Percentiles rank a stretch among this genome's conserved stretches.
phyloP scores from a whole-genome alignment of 2,888 invertebrate species.

The Pterostichus madidus region DNA sequence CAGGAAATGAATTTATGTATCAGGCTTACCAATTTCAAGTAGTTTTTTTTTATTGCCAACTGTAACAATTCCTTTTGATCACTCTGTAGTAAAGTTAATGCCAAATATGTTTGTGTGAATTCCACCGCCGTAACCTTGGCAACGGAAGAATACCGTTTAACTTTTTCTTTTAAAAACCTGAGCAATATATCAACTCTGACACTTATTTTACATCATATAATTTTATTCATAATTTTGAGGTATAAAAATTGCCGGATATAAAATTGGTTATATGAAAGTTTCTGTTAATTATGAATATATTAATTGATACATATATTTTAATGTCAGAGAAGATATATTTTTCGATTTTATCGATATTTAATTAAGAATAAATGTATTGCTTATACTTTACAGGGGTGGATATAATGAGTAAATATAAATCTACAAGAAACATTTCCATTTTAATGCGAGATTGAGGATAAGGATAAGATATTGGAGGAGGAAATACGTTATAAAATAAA shows the following conservation, averaged over 20 bases:
- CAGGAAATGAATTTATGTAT: too few relatives aligned
- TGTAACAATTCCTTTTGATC: too few relatives aligned
- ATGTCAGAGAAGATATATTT: constrained; percentile 28
- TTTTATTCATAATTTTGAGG: constrained; percentile 10
- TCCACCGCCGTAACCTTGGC: too few relatives aligned
- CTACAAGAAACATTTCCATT: background rate
- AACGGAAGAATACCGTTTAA: background rate
- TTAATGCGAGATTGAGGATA: background rate
- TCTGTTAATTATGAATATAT: constrained; percentile 38
- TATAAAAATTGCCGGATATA: constrained; percentile 7
- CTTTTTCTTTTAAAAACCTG: background rate
- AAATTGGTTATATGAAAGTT: constrained; percentile 40
- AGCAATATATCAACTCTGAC: constrained; percentile 12
- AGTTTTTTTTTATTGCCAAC: too few relatives aligned
- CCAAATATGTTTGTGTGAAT: background rate
- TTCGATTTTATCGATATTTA: constrained; percentile 30
- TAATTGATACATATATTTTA: constrained; percentile 27
- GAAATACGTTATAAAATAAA: background rate
- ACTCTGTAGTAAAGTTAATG: too few relatives aligned
- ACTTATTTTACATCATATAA: background rate
- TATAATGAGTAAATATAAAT: constrained; percentile 23
- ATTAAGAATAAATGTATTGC: constrained; percentile 17
- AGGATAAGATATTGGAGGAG: background rate
- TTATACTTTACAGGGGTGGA: constrained; percentile 25
- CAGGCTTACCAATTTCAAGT: too few relatives aligned